Base-by-base conservation (phyloP, 2,113 vertebrate genomes). In the Australoheros scitulus region DNA sequence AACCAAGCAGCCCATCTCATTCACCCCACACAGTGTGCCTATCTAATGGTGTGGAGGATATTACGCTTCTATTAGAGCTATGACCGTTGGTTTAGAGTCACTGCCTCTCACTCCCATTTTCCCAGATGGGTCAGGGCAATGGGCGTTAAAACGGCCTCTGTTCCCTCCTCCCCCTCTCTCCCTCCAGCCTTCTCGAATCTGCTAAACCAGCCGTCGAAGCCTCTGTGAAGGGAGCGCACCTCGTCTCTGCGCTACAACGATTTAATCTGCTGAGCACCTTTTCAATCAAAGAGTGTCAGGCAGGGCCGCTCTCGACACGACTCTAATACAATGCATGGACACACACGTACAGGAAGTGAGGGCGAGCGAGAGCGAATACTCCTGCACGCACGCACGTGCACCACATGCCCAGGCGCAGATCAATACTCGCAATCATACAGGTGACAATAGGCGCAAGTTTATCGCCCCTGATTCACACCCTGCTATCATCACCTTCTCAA, bases 281-380 rank as follows among this genome's bases (percentile, higher is more conserved):
- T 93, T 93, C 94, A 92, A 90, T 93, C 93, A 90, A 34, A 76
- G 76, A 52, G 65, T 86, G 89, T 92, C 93, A 87, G 92, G 81
- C 87, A 22, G 85, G 85, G 80, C 76, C 34, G 81, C 81, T 83
- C 86, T 36, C 65, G 13, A 88, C 93, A 79, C 65, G 13, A 56
- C 85, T 88, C 50, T 90, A 80, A 91, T 91, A 96, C 95, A 95
- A 95, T 88, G 89, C 91, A 78, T 81, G 84, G 79, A 87, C 93
- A 93, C 90, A 91, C 92, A 89, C 79, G 77, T 78, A 81, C 89
- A 91, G 87, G 86, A 91, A 89, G 92, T 75, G 77, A 58, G 83
- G 83, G 64, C 2, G 20, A 24, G 57, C 3, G 2, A 32, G 29
- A 56, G 63, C 60, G 22, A 55, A 81, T 57, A 38, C 81, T 60